phyloP scores from a whole-genome alignment of 2,888 invertebrate species.

The Drosophila dives region DNA sequence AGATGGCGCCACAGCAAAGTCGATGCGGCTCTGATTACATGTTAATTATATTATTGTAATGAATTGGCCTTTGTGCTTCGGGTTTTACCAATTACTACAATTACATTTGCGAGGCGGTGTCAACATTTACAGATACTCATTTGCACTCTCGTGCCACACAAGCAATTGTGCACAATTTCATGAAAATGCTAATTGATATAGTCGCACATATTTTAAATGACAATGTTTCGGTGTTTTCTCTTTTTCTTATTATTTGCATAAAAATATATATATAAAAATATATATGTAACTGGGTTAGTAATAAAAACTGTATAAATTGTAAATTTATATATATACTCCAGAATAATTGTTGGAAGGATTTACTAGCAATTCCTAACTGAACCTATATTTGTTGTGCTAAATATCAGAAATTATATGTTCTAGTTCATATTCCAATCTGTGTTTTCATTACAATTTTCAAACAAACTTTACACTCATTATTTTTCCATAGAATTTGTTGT shows the following conservation, averaged over 20 bases:
- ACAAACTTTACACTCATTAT: not conserved
- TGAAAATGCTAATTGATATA: slow-evolving; percentile 50
- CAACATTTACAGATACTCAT: slow-evolving; percentile 25
- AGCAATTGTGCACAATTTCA: slow-evolving; percentile 26
- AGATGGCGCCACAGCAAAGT: slow-evolving; percentile 28
- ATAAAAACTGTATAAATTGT: slow-evolving; percentile 8
- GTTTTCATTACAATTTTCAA: not conserved
- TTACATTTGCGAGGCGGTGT: slow-evolving; percentile 33
- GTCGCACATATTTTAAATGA: slow-evolving; percentile 20
- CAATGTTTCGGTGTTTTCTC: not conserved
- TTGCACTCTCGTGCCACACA: not conserved
- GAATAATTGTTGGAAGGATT: not conserved
- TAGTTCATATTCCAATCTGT: not conserved
- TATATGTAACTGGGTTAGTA: slow-evolving; percentile 1
- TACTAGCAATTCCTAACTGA: not conserved
- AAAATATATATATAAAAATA: not conserved
- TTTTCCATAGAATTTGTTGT: not conserved
- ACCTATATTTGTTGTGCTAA: not conserved
- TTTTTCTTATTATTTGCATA: not conserved
- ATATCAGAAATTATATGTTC: not conserved
- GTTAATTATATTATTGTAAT: slow-evolving; percentile 69
- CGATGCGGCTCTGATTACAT: slow-evolving; percentile 75
- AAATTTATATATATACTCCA: not conserved
- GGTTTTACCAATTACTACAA: slow-evolving; percentile 41
- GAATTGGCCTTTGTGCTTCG: slow-evolving; percentile 44